Percentiles rank a stretch among this genome's conserved stretches.
Evolutionary conservation across 1,140 invertebrate species (phyloP).

Genomic region (Pseudomyrmex sp.): DNA sequence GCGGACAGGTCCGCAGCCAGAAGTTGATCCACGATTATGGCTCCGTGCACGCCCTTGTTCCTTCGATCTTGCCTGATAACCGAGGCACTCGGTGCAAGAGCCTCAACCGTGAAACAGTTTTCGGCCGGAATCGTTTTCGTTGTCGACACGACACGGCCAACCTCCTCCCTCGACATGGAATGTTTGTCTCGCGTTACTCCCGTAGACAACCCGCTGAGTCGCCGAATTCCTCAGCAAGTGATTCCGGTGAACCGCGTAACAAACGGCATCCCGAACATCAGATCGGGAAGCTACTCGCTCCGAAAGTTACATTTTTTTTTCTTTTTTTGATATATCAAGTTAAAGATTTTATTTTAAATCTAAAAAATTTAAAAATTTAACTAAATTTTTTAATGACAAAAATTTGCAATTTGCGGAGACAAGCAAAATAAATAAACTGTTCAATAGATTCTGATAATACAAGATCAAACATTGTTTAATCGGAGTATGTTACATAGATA

Average conservation of each 20-base stretch:
- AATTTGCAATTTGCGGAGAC: background rate
- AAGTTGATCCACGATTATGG: slow-evolving; percentile 82
- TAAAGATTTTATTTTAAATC: background rate
- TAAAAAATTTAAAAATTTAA: no score
- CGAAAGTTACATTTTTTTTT: background rate
- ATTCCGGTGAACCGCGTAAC: slow-evolving; percentile 58
- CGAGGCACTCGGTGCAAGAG: slow-evolving; percentile 55
- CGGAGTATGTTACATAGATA: slow-evolving; percentile 11
- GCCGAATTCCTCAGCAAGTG: slow-evolving; percentile 69
- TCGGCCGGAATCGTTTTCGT: slow-evolving; percentile 74
- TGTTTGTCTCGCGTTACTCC: slow-evolving; percentile 49
- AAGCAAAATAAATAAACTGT: background rate
- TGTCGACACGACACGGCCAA: slow-evolving; percentile 68
- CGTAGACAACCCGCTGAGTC: slow-evolving; percentile 64
- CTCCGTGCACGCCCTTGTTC: slow-evolving; percentile 75
- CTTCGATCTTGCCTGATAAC: slow-evolving; percentile 76
- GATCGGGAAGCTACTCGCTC: background rate
- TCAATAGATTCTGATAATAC: background rate
- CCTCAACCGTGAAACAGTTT: slow-evolving; percentile 65
- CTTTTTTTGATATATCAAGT: background rate
- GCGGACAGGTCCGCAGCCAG: slow-evolving; percentile 74
- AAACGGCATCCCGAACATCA: slow-evolving; percentile 35
- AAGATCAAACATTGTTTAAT: background rate
- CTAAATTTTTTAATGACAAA: background rate
- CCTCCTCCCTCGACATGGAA: slow-evolving; percentile 62